Evolutionary conservation across 2,888 invertebrate genomes (phyloP).

Genomic region (Phyto melanocephala): DNA sequence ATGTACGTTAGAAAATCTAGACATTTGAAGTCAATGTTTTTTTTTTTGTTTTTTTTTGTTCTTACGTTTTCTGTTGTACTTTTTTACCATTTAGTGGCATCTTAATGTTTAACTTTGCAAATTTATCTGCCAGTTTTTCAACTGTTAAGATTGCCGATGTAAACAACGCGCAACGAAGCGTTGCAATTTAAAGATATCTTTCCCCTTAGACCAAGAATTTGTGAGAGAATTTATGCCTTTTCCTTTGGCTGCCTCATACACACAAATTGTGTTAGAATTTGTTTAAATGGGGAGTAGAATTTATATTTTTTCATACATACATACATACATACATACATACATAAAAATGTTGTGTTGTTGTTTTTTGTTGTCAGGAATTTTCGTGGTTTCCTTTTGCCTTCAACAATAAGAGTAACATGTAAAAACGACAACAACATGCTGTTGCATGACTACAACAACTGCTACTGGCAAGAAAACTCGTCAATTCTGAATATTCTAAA

Average conservation of each 20-base stretch:
- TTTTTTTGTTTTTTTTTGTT: neutral
- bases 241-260: neutral
- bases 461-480: constrained; percentile 20
- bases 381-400: constrained; percentile 51
- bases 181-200: constrained; percentile 31
- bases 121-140: constrained; percentile 41
- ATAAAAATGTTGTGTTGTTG: neutral
- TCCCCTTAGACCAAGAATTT: constrained; percentile 39
- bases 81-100: constrained; percentile 35
- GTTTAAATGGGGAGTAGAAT: constrained; percentile 6
- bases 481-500: constrained; percentile 30
- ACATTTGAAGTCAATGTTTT: constrained; percentile 57
- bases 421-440: neutral
- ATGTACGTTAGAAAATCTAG: constrained; percentile 55
- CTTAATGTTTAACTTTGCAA: constrained; percentile 51
- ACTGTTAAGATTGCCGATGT: constrained; percentile 47
- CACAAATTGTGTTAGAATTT: constrained; percentile 55
- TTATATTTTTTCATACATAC: neutral
- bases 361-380: constrained; percentile 52
- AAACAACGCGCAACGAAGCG: constrained; percentile 56
- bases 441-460: neutral
- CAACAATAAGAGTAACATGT: neutral
- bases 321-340: too few relatives aligned
- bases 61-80: neutral
- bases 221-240: constrained; percentile 74